Evolutionary conservation across 2,888 invertebrate species (phyloP).

Genomic region (Biston betularia): DNA sequence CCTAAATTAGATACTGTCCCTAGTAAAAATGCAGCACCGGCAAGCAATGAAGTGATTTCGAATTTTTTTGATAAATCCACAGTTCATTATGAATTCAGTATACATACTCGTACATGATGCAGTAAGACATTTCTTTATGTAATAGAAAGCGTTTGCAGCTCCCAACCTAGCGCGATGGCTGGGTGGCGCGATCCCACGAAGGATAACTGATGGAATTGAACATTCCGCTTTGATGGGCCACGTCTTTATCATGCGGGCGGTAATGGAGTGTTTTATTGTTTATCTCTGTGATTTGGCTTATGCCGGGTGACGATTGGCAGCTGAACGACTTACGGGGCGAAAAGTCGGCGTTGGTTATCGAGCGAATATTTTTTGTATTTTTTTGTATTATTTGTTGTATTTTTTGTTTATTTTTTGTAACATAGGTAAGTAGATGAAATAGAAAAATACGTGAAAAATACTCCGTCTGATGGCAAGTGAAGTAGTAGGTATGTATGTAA

Average conservation of each 20-base stretch:
- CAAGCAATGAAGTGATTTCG: too few species aligned
- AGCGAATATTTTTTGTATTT: neutral
- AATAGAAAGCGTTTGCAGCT: conserved; percentile 4
- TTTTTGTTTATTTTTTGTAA: too few species aligned
- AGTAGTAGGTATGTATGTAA: too few species aligned
- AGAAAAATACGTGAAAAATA: too few species aligned
- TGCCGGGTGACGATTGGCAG: conserved; percentile 34
- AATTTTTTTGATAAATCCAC: too few species aligned
- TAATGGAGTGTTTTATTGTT: conserved; percentile 50
- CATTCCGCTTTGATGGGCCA: conserved; percentile 50
- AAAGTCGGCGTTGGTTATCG: neutral
- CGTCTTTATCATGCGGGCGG: conserved; percentile 51
- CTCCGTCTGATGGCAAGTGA: too few species aligned
- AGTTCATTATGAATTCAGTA: too few species aligned
- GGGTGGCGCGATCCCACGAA: conserved; percentile 44
- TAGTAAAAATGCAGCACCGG: too few species aligned
- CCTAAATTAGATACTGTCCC: too few species aligned
- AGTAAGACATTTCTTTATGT: neutral
- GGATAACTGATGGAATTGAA: conserved; percentile 51
- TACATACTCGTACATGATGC: too few species aligned
- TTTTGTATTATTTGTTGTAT: too few species aligned
- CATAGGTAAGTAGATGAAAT: too few species aligned
- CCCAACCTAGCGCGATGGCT: conserved; percentile 21
- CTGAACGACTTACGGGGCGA: conserved; percentile 11
- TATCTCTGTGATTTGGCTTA: conserved; percentile 47